Conservation (phyloP, 2,888 invertebrate species). For the Caradrina clavipalpis region DNA sequence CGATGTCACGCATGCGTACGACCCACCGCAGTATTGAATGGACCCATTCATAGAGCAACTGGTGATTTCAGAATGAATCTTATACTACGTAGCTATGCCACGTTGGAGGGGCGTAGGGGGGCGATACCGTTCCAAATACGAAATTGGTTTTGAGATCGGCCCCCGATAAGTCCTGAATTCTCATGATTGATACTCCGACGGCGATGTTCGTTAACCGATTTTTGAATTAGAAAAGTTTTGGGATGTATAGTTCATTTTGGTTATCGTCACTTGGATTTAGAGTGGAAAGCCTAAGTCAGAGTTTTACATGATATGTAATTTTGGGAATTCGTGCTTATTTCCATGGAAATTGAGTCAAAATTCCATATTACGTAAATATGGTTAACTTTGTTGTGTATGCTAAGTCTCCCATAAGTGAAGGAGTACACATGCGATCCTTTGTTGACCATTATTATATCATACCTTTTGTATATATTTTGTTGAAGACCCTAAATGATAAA, state of each 20-base stretch:
- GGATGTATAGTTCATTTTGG: conserved; percentile 3
- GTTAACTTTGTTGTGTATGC: no score
- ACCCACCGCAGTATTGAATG: conserved; percentile 80
- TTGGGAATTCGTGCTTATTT: neutral
- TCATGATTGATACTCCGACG: conserved; percentile 52
- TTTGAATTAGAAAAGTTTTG: conserved; percentile 60
- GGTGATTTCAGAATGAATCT: conserved; percentile 82
- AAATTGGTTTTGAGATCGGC: conserved; percentile 58
- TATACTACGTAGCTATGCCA: conserved; percentile 66
- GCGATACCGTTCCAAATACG: conserved; percentile 51
- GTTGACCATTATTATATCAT: no score
- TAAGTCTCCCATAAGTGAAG: no score
- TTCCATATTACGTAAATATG: no score
- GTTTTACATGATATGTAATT: neutral
- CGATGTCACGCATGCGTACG: conserved; percentile 80
- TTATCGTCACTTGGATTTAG: conserved; percentile 8
- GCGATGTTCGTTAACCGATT: conserved; percentile 57
- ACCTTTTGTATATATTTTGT: no score
- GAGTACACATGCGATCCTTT: no score
- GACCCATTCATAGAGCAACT: conserved; percentile 85
- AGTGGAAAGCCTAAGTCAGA: neutral
- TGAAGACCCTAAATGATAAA: no score
- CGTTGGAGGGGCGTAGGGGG: conserved; percentile 62
- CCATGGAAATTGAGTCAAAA: neutral
- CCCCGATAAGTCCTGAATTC: conserved; percentile 47